Evolutionary conservation across 2,113 vertebrate genomes (phyloP).

Genomic region (Sclerurus mexicanus): DNA sequence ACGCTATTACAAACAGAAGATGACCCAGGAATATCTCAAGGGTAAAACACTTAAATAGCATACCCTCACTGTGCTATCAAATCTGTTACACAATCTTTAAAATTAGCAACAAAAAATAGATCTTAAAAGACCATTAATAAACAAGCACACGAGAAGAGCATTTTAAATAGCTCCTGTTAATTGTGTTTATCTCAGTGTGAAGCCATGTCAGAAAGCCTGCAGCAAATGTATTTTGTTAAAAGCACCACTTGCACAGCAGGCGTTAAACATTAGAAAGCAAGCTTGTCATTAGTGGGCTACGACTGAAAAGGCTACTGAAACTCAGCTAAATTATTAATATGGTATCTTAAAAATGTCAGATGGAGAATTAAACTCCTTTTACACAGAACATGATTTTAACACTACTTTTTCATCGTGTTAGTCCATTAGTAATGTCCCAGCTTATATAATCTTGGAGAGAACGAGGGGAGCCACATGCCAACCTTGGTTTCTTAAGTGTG

Average conservation of each 20-base stretch:
- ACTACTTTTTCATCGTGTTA: not conserved
- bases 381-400: not conserved
- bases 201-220: conserved; percentile 68
- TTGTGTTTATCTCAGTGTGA: conserved; percentile 77
- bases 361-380: conserved; percentile 15
- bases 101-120: conserved; percentile 33
- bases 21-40: not conserved
- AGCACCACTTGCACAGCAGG: conserved; percentile 67
- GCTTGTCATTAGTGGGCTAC: conserved; percentile 45
- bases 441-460: not conserved
- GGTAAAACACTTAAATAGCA: not conserved
- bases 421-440: not conserved
- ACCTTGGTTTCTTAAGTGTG: not conserved
- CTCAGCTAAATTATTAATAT: conserved; percentile 64
- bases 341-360: conserved; percentile 16
- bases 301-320: conserved; percentile 43
- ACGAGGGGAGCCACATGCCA: not conserved
- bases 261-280: conserved; percentile 50
- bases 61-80: not conserved
- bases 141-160: conserved; percentile 56
- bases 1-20: not conserved
- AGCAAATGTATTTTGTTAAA: conserved; percentile 71
- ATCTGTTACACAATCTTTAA: not conserved
- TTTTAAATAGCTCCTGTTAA: conserved; percentile 71
- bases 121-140: conserved; percentile 65